A percentile compares a stretch with the other conserved stretches of the same genome.
phyloP scores from a whole-genome alignment of 2,797 vertebrate genomes.

The Siniperca obscura region DNA sequence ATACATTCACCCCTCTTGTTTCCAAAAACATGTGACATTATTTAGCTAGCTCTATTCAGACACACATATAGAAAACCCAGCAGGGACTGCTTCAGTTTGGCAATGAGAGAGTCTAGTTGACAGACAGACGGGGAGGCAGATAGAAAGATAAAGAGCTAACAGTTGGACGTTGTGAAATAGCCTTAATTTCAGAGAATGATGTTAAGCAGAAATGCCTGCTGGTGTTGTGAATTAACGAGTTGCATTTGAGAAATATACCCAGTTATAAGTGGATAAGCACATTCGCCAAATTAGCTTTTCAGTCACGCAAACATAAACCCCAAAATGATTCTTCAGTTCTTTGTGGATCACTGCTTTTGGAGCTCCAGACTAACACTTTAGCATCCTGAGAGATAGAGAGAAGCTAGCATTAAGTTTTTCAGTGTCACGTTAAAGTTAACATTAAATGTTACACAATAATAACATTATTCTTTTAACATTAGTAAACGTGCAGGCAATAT shows the following conservation, averaged over 20 bases:
- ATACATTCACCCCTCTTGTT: neutral
- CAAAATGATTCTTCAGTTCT: slow-evolving; percentile 38
- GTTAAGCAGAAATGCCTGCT: slow-evolving; percentile 36
- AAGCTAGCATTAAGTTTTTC: neutral
- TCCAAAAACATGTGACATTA: slow-evolving; percentile 62
- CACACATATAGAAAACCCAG: slow-evolving; percentile 45
- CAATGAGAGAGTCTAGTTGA: slow-evolving; percentile 31
- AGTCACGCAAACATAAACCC: slow-evolving; percentile 43
- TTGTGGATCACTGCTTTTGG: slow-evolving; percentile 22
- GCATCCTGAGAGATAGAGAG: slow-evolving; percentile 20
- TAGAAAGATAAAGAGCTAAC: slow-evolving; percentile 34
- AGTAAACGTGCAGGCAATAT: neutral
- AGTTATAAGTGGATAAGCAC: slow-evolving; percentile 43
- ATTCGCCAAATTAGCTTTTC: slow-evolving; percentile 55
- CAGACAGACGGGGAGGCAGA: slow-evolving; percentile 36
- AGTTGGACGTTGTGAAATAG: slow-evolving; percentile 29
- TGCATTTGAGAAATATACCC: slow-evolving; percentile 49
- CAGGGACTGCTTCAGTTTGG: slow-evolving; percentile 28
- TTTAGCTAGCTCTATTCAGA: slow-evolving; percentile 50
- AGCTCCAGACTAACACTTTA: slow-evolving; percentile 38
- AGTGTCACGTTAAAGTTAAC: neutral
- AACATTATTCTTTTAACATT: neutral
- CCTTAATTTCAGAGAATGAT: slow-evolving; percentile 27
- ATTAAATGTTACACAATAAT: neutral
- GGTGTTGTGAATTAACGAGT: slow-evolving; percentile 36